Evolutionary conservation across 53 echinoderm and acorn worm genomes (phyloP).

Genomic region (Luidia sarsii): DNA sequence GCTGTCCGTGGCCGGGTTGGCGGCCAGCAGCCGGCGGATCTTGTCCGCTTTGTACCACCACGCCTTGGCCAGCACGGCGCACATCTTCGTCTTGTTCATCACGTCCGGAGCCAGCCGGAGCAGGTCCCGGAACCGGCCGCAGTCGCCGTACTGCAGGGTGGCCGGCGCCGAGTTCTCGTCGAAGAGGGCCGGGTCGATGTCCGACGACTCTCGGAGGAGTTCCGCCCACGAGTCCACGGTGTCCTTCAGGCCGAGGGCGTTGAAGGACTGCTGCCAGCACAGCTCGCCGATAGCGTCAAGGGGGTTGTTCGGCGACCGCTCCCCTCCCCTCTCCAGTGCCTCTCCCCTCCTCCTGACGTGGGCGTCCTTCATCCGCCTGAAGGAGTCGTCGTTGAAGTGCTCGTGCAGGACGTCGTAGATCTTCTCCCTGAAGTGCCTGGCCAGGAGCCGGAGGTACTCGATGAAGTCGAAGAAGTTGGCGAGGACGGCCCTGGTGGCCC

Average conservation of each 20-base stretch:
- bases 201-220: conserved; percentile 67
- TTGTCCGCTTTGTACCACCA: conserved; percentile 96
- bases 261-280: conserved; percentile 66
- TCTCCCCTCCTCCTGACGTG: background rate
- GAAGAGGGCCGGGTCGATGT: conserved; percentile 72
- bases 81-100: conserved; percentile 66
- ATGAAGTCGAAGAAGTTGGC: conserved; percentile 68
- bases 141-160: conserved; percentile 55
- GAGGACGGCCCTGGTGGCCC: conserved; percentile 42
- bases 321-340: background rate
- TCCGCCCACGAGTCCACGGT: conserved; percentile 68
- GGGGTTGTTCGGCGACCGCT: conserved; percentile 8
- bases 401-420: conserved; percentile 84
- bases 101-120: conserved; percentile 84
- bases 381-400: conserved; percentile 72
- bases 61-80: conserved; percentile 64
- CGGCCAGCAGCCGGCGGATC: conserved; percentile 69
- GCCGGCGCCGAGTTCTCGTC: conserved; percentile 50
- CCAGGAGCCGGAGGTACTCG: conserved; percentile 59
- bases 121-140: conserved; percentile 60
- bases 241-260: conserved; percentile 70
- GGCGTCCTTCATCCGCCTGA: conserved; percentile 9
- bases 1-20: conserved; percentile 34
- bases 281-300: conserved; percentile 43
- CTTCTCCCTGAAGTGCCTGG: conserved; percentile 65